Percentiles rank a stretch among this genome's conserved stretches.
Conservation (phyloP, 2,797 vertebrate species). For the Alosa sapidissima region DNA sequence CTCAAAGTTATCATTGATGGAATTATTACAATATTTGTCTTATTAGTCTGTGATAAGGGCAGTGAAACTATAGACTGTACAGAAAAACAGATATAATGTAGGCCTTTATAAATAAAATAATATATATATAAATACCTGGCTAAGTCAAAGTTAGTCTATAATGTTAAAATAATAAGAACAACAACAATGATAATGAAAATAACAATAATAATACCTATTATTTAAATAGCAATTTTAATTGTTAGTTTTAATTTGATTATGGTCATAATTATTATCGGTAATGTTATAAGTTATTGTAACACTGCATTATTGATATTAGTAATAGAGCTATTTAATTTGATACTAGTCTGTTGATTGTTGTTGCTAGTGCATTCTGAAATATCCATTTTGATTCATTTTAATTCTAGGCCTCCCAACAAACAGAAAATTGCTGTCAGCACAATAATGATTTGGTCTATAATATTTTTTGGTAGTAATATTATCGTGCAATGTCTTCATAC, state of each 20-base stretch:
- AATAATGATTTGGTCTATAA: background rate
- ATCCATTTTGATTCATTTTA: too few relatives aligned
- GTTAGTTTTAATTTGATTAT: background rate
- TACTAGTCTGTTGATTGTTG: background rate
- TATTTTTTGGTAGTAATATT: too few relatives aligned
- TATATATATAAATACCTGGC: background rate
- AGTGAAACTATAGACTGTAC: background rate
- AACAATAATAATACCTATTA: background rate
- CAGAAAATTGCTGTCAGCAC: background rate
- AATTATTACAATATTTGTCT: background rate
- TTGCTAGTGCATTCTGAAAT: too few relatives aligned
- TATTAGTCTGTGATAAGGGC: background rate
- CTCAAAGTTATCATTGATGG: background rate
- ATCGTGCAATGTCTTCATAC: slow-evolving; percentile 36
- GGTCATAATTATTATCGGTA: background rate
- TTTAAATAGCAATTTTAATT: background rate
- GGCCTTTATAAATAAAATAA: background rate
- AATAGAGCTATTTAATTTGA: background rate
- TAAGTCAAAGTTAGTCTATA: too few relatives aligned
- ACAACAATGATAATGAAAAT: background rate
- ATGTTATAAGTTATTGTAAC: background rate
- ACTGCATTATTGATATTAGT: background rate
- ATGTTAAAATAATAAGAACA: background rate
- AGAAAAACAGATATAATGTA: background rate
- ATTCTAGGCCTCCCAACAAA: too few relatives aligned